Evolutionary conservation across 2,113 vertebrate genomes (phyloP).

Genomic region (human (Homo sapiens)): DNA sequence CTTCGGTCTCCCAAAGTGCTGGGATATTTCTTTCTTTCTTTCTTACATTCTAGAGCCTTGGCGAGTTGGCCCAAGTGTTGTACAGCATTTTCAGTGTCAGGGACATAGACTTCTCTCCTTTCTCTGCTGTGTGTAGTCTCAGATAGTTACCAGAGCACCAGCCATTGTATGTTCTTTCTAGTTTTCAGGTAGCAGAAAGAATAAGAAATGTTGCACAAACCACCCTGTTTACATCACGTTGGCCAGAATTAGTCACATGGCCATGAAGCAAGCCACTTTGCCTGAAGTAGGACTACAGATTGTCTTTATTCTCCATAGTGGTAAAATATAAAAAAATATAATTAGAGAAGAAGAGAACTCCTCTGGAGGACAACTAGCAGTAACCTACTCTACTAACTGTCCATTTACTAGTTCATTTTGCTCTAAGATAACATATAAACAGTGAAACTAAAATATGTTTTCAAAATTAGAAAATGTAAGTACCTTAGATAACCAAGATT

Average conservation of each 20-base stretch:
- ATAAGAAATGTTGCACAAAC: neutral
- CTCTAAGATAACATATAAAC: neutral
- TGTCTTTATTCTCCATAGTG: neutral
- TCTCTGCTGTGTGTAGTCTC: neutral
- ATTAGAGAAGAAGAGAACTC: neutral
- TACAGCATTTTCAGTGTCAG: neutral
- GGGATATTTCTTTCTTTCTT: too few species aligned
- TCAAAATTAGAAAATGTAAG: neutral
- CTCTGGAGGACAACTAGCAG: neutral
- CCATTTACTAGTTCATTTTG: neutral
- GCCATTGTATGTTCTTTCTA: neutral
- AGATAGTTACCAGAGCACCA: neutral
- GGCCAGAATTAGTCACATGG: neutral
- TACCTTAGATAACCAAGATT: neutral
- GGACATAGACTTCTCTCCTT: neutral
- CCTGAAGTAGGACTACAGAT: neutral
- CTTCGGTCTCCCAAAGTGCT: too few species aligned
- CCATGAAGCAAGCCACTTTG: neutral
- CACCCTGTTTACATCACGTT: neutral
- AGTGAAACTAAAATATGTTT: neutral
- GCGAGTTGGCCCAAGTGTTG: neutral
- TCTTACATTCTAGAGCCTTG: neutral
- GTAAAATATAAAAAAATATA: neutral
- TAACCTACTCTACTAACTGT: neutral
- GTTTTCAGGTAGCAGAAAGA: neutral